A percentile compares a stretch with the other conserved stretches of the same genome.
Evolutionary conservation across 2,888 invertebrate species (phyloP).

Genomic region (Cataglyphis cursor): DNA sequence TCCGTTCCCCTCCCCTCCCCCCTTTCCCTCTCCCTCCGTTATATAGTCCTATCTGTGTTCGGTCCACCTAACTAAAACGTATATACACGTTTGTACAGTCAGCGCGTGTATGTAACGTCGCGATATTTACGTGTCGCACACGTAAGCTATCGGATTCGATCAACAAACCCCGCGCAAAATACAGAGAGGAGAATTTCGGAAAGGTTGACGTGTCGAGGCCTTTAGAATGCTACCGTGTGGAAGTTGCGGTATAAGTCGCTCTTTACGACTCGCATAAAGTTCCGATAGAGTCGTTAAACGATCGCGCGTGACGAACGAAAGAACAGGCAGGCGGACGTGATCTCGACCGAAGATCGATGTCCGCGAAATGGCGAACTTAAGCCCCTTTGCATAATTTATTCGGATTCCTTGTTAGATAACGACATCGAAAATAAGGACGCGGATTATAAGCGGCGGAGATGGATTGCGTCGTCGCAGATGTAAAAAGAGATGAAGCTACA

Average conservation of each 20-base stretch:
- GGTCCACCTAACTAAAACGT: constrained; percentile 51
- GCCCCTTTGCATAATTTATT: constrained; percentile 54
- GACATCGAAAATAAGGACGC: constrained; percentile 44
- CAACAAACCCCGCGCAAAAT: constrained; percentile 58
- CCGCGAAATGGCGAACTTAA: constrained; percentile 35
- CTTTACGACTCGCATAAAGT: background rate
- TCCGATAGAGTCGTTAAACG: constrained; percentile 23
- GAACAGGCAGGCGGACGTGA: constrained; percentile 8
- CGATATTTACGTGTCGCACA: constrained; percentile 32
- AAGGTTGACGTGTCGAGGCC: constrained; percentile 10
- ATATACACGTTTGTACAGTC: background rate
- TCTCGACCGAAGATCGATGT: constrained; percentile 24
- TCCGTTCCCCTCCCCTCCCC: no score
- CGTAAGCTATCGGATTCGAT: constrained; percentile 64
- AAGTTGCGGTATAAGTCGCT: background rate
- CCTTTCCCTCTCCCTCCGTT: background rate
- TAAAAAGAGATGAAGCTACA: constrained; percentile 34
- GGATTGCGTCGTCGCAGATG: constrained; percentile 40
- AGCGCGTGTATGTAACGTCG: background rate
- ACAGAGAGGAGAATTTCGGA: constrained; percentile 52
- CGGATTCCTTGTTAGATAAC: constrained; percentile 40
- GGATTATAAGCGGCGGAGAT: constrained; percentile 43
- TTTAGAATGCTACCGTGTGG: constrained; percentile 8
- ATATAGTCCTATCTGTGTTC: constrained; percentile 52
- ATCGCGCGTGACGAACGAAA: constrained; percentile 33